Percentiles rank a stretch among this genome's conserved stretches.
Conservation (phyloP, 1,140 invertebrate genomes). For the Scaptomyza hsui region DNA sequence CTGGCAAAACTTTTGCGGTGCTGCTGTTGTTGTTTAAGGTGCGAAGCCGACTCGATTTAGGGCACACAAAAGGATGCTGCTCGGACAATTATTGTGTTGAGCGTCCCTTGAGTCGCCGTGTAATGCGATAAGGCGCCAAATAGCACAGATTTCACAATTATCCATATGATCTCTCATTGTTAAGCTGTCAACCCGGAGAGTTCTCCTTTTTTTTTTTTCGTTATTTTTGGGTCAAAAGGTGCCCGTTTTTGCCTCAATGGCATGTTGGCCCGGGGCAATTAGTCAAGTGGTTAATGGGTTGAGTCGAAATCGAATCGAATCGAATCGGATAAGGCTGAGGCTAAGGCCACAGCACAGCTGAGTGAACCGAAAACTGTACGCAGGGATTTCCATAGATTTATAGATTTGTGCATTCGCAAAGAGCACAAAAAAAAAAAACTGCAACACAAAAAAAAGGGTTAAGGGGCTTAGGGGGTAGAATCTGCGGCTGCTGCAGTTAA, state of each 20-base stretch:
- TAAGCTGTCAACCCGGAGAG: constrained; percentile 20
- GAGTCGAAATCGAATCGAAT: constrained; percentile 54
- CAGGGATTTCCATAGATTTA: constrained; percentile 22
- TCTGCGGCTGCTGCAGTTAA: constrained; percentile 36
- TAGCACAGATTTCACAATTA: constrained; percentile 42
- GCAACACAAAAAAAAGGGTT: constrained; percentile 61
- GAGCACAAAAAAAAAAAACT: constrained; percentile 25
- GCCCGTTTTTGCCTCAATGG: constrained; percentile 22
- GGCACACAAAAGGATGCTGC: constrained; percentile 51
- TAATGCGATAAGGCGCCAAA: constrained; percentile 76
- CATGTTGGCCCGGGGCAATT: constrained; percentile 49
- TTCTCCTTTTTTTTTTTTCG: constrained; percentile 7
- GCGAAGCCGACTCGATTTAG: constrained; percentile 60
- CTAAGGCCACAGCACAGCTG: constrained; percentile 17
- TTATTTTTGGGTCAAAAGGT: constrained; percentile 52
- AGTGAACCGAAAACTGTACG: constrained; percentile 38
- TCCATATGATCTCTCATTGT: constrained; percentile 53
- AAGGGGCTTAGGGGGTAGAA: constrained; percentile 66
- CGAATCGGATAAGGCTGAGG: constrained; percentile 50
- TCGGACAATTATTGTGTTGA: constrained; percentile 35
- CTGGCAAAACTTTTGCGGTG: constrained; percentile 62
- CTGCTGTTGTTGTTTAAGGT: constrained; percentile 56
- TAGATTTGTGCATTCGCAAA: constrained; percentile 18
- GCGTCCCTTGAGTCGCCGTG: constrained; percentile 33
- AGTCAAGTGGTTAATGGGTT: constrained; percentile 82